Evolutionary conservation across 92 coral and sea anemone species (phyloP), one percentile per base, ranked within the genome.

Genomic region (Montipora capitata): DNA sequence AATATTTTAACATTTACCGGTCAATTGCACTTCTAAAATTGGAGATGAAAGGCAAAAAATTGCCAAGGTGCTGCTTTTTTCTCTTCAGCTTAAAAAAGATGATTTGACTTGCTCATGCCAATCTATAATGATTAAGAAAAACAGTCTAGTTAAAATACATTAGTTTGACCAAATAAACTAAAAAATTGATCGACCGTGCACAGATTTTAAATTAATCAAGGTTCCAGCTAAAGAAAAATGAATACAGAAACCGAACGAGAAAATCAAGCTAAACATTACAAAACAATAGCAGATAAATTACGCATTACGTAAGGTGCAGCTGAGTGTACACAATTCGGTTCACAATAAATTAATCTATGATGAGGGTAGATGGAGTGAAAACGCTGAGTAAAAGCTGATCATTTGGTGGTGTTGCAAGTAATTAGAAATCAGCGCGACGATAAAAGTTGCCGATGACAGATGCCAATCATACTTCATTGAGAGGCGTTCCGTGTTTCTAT

Each of bases 211-310:
- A 81, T 68, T 81, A 68, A 69, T 81, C 4, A 81, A 51, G 86
- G 12, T 54, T 68, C 52, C 40, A 69, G 40, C 78, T 70, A 57
- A n/a, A 68, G 52, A 48, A 40, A 69, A 69, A 69, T 68, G 77
- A 81, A 81, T 56, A 41, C 79, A 59, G 80, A 45, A 73, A 83
- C 80, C 72, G 61, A 35, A 61, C 85, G 68, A 73, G 20, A 79
- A 83, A 72, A 83, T 83, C 20, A 44, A 4, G 71, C 48, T 18
- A 48, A 61, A 16, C 72, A 83, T 83, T 71, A 72, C 39, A 5
- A 44, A 83, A 83, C 72, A 83, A 83, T 83, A 68, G 59, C 43
- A 57, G 71, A 12, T 83, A 27, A 83, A 71, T 83, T 72, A 58
- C 80, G 80, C 71, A 69, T 54, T 51, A 81, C 77, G 41, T 51